Evolutionary conservation across 2,888 invertebrate species (phyloP).

Genomic region (Troilus luridus): DNA sequence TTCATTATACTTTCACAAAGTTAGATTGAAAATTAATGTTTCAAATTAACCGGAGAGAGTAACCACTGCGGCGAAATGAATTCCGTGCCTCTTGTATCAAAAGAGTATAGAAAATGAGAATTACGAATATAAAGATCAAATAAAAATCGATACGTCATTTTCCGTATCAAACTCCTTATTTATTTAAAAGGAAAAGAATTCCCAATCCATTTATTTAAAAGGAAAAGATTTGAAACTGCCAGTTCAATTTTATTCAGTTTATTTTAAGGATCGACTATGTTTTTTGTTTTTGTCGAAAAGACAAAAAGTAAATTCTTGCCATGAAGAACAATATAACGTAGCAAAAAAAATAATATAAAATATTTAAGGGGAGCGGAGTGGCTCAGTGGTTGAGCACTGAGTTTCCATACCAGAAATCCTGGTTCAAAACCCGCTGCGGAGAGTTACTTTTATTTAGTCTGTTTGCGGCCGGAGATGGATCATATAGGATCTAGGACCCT

Average conservation of each 20-base stretch:
- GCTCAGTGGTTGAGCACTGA: no score
- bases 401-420: no score
- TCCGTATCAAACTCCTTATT: not conserved
- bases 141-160: not conserved
- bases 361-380: no score
- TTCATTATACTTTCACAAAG: slow-evolving; percentile 30
- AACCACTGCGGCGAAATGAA: not conserved
- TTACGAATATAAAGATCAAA: slow-evolving; percentile 18
- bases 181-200: not conserved
- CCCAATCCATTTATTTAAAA: slow-evolving; percentile 17
- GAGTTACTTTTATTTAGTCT: no score
- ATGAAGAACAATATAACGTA: no score
- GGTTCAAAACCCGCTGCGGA: no score
- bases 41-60: slow-evolving; percentile 22
- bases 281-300: no score
- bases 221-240: not conserved
- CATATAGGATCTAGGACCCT: no score
- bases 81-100: not conserved
- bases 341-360: no score
- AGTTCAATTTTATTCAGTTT: not conserved
- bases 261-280: not conserved
- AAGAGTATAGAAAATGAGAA: not conserved
- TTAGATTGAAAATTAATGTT: slow-evolving; percentile 36
- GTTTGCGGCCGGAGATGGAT: no score
- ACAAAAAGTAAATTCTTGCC: no score